Evolutionary conservation across 2,888 invertebrate species (phyloP).

Genomic region (Agonopterix alstromeriana): DNA sequence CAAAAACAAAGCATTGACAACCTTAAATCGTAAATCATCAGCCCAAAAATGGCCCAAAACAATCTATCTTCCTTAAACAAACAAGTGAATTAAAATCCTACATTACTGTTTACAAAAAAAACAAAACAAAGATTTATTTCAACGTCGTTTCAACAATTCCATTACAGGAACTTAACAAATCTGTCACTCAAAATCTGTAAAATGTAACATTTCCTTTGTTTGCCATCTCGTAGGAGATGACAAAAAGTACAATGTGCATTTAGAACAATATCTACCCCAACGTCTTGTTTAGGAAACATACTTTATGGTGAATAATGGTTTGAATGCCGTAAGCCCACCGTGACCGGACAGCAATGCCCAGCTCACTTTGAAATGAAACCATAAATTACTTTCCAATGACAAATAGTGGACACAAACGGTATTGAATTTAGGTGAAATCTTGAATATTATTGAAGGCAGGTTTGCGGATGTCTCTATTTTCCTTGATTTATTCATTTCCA

Average conservation of each 20-base stretch:
- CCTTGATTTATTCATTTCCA: too few relatives aligned
- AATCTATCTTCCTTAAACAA: slow-evolving; percentile 11
- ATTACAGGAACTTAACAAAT: slow-evolving; percentile 34
- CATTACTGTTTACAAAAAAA: slow-evolving; percentile 12
- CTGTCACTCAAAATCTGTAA: slow-evolving; percentile 46
- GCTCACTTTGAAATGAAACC: slow-evolving; percentile 10
- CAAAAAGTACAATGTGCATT: slow-evolving; percentile 27
- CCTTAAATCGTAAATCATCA: background rate
- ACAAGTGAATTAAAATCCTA: slow-evolving; percentile 6
- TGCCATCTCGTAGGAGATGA: slow-evolving; percentile 17
- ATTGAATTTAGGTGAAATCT: too few relatives aligned
- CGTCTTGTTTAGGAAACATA: slow-evolving; percentile 64
- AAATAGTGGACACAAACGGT: slow-evolving; percentile 3
- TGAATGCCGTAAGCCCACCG: slow-evolving; percentile 51
- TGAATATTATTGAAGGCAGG: too few relatives aligned
- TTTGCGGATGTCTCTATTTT: too few relatives aligned
- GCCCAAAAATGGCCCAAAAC: slow-evolving; percentile 9
- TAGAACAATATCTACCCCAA: slow-evolving; percentile 43
- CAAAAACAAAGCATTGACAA: slow-evolving; percentile 1
- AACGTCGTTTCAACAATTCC: slow-evolving; percentile 14
- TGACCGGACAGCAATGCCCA: slow-evolving; percentile 31
- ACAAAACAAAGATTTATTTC: slow-evolving; percentile 13
- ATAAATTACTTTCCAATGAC: slow-evolving; percentile 34
- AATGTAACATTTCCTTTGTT: slow-evolving; percentile 36
- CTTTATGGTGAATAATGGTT: slow-evolving; percentile 37